A percentile compares a stretch with the other conserved stretches of the same genome.
These are phyloP conservation scores for Geotrypetes seraphini DNA, from an alignment of 2,797 vertebrate genomes.

Conservation along the genomic window DNA sequence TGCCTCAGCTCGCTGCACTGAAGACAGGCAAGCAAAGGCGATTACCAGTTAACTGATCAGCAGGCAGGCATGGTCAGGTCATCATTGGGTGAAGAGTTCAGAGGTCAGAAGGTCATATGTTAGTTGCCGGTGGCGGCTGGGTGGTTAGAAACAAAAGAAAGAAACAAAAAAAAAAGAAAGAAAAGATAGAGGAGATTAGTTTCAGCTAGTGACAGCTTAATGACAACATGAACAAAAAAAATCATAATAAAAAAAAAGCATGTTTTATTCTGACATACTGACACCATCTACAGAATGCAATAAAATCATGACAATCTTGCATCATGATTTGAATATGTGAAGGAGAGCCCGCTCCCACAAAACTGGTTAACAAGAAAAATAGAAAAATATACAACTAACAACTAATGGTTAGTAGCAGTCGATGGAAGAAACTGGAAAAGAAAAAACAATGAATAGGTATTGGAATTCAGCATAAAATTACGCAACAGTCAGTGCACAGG, in stretches of 20 bases:
- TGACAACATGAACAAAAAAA: conserved; percentile 98
- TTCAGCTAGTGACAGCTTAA: conserved; percentile 99
- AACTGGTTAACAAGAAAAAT: conserved; percentile 64
- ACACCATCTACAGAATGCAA: conserved; percentile 68
- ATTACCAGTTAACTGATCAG: conserved; percentile 97
- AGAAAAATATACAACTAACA: conserved; percentile 68
- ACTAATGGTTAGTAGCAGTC: conserved; percentile 94
- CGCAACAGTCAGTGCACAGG: conserved; percentile 61
- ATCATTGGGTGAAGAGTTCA: conserved; percentile 99
- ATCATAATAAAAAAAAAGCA: conserved; percentile 80
- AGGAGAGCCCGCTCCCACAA: conserved; percentile 63
- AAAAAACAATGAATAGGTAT: conserved; percentile 54
- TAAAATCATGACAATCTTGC: conserved; percentile 73
- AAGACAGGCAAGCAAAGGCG: conserved; percentile 92
- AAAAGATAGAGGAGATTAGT: conserved; percentile 98
- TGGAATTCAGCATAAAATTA: conserved; percentile 45
- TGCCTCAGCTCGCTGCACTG: conserved; percentile 88
- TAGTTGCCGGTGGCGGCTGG: conserved; percentile 99
- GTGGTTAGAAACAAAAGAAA: conserved; percentile 95
- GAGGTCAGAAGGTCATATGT: conserved; percentile 99
- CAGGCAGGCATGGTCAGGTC: conserved; percentile 98
- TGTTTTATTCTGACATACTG: conserved; percentile 74
- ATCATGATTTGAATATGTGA: conserved; percentile 78
- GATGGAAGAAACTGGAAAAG: conserved; percentile 53
- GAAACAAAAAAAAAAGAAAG: conserved; percentile 62